phyloP scores from a whole-genome alignment of 2,888 invertebrate species.

The Watsonalla binaria region DNA sequence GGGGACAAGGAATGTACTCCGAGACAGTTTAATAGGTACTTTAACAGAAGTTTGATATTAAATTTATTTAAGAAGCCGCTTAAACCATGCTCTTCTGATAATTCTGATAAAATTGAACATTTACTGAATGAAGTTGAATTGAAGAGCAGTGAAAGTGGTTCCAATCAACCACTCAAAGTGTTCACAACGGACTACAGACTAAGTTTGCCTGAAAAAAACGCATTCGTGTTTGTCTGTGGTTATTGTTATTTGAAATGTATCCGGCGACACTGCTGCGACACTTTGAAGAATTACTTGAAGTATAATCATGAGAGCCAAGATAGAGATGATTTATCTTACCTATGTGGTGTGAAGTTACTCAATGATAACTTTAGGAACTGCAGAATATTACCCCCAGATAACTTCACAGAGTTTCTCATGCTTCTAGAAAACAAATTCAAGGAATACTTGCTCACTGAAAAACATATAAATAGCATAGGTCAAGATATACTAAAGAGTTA shows the following conservation, averaged over 20 bases:
- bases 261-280: constrained; percentile 14
- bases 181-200: constrained; percentile 17
- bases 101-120: not conserved
- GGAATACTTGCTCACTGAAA: constrained; percentile 12
- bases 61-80: constrained; percentile 17
- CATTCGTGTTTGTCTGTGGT: constrained; percentile 15
- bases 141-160: not conserved
- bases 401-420: constrained; percentile 16
- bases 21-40: constrained; percentile 11
- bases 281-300: constrained; percentile 11
- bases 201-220: constrained; percentile 16
- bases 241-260: constrained; percentile 20
- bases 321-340: not conserved
- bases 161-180: constrained; percentile 9
- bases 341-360: not conserved
- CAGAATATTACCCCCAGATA: constrained; percentile 9
- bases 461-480: constrained; percentile 14
- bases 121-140: not conserved
- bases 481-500: constrained; percentile 15
- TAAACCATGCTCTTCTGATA: not conserved
- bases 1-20: constrained; percentile 12
- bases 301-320: not conserved
- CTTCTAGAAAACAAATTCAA: constrained; percentile 18
- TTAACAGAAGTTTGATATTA: constrained; percentile 13
- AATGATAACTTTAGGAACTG: constrained; percentile 7